These are phyloP conservation scores for Chrysopilus asiliformis DNA, from an alignment of 2,888 invertebrate species.

Conservation along the genomic window DNA sequence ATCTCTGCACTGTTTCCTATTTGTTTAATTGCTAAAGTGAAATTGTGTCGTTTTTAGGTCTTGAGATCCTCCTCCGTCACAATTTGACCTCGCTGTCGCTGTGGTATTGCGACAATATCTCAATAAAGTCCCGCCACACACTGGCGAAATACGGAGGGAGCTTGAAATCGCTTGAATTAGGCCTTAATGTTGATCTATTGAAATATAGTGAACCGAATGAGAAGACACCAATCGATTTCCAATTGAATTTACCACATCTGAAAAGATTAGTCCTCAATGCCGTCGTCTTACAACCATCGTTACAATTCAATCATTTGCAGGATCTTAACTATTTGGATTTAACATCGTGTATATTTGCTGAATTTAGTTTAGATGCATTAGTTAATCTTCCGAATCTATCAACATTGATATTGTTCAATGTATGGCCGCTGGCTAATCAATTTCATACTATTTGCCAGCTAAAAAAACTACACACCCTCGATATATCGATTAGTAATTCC, in stretches of 20 bases:
- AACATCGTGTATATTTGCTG: conserved; percentile 33
- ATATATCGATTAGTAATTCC: conserved; percentile 64
- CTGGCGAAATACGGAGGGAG: conserved; percentile 57
- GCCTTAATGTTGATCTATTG: conserved; percentile 50
- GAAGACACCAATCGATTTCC: conserved; percentile 47
- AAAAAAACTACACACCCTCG: conserved; percentile 53
- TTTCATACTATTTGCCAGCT: conserved; percentile 45
- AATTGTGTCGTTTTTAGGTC: conserved; percentile 18
- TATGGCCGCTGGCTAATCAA: conserved; percentile 46
- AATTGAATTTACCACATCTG: conserved; percentile 34
- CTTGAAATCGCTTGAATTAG: conserved; percentile 55
- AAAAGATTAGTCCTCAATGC: conserved; percentile 32
- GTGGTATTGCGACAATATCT: conserved; percentile 56
- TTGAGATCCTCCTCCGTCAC: conserved; percentile 58
- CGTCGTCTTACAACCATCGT: conserved; percentile 31
- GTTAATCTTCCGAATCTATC: conserved; percentile 51
- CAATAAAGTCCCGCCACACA: conserved; percentile 46
- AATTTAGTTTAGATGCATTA: conserved; percentile 36
- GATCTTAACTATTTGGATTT: conserved; percentile 32
- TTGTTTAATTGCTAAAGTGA: neutral
- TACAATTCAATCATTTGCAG: conserved; percentile 28
- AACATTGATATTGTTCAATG: conserved; percentile 70
- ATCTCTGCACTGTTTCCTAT: no score
- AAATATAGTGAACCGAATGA: conserved; percentile 38
- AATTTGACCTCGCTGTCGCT: conserved; percentile 61